Evolutionary conservation across 2,888 invertebrate species (phyloP), one percentile per base, ranked within the genome.

Genomic region (Amaurobius ferox): DNA sequence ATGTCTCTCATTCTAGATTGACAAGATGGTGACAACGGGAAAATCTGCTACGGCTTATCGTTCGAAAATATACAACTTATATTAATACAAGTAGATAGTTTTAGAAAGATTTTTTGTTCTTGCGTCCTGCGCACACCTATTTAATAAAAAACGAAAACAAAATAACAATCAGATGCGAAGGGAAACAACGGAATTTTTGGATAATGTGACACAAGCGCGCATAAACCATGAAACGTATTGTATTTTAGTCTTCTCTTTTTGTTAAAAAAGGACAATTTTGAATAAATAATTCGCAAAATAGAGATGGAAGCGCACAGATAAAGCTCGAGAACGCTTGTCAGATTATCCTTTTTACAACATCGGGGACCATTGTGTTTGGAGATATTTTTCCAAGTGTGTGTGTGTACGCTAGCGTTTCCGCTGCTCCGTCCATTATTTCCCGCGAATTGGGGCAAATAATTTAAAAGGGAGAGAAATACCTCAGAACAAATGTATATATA

Each of bases 371-470:
- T 85, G 83, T 85, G 67, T 83, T 48, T 67, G 19, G 66, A 32
- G 5, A 19, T 2, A 23, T 19, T 16, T 55, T 55, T 55, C 19
- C 23, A 28, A 28, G 2, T 64, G 64, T 16, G 23, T 55, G 55
- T 23, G 23, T 55, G 23, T 55, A 5, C 26, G 40, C 26, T 26
- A 23, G n/a, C 30, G 26, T n/a, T 55, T 39, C 73, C 55, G 19
- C 61, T 64, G 77, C 28, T 30, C 35, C 32, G 23, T 39, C 79
- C 39, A 71, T 83, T 77, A 76, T 71, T 39, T 71, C 55, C 66
- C n/a, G 19, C 1, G 83, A 85, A 85, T 85, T 85, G 83, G 83
- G 83, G 83, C 83, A 66, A 85, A 67, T 85, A 77, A 77, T 85
- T 72, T 55, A 19, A 16, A 23, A 55, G 44, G 6, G 44, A 55